Evolutionary conservation across 92 coral and sea anemone genomes (phyloP).

Genomic region (Phenganax subtilis): DNA sequence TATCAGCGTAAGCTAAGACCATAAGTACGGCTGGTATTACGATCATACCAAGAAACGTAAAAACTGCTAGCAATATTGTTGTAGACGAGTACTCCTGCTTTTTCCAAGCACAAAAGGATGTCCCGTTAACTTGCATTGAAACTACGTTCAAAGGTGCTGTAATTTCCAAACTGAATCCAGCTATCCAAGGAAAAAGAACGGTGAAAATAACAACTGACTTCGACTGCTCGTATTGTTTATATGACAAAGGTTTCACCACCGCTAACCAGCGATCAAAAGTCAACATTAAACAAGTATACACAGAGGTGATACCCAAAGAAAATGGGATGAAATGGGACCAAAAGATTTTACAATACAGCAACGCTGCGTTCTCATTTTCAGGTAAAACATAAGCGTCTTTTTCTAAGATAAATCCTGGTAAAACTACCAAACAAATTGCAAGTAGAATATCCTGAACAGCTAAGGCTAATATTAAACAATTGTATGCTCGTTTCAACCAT

Average conservation of each 20-base stretch:
- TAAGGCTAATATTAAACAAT: constrained; percentile 24
- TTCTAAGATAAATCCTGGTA: constrained; percentile 7
- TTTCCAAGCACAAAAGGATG: constrained; percentile 15
- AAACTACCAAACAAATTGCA: background rate
- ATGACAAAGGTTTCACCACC: constrained; percentile 9
- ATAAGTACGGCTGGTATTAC: constrained; percentile 57
- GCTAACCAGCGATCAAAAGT: constrained; percentile 34
- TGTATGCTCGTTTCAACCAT: constrained; percentile 21
- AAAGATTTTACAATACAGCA: constrained; percentile 10
- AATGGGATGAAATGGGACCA: constrained; percentile 26
- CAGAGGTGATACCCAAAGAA: constrained; percentile 17
- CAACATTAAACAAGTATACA: constrained; percentile 23
- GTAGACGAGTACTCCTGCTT: background rate
- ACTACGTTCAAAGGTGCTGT: background rate
- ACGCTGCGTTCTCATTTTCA: background rate
- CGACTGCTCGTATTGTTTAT: background rate
- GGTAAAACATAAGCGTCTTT: background rate
- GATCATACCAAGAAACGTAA: constrained; percentile 14
- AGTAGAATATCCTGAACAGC: constrained; percentile 23
- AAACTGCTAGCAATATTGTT: background rate
- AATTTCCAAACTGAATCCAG: constrained; percentile 1
- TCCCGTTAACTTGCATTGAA: background rate
- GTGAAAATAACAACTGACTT: background rate
- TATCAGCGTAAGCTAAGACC: constrained; percentile 57
- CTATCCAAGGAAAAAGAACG: constrained; percentile 5